Percentiles rank a stretch among this genome's conserved stretches.
Evolutionary conservation across 2,797 vertebrate genomes (phyloP).

Genomic region (Sebastes oblongus): DNA sequence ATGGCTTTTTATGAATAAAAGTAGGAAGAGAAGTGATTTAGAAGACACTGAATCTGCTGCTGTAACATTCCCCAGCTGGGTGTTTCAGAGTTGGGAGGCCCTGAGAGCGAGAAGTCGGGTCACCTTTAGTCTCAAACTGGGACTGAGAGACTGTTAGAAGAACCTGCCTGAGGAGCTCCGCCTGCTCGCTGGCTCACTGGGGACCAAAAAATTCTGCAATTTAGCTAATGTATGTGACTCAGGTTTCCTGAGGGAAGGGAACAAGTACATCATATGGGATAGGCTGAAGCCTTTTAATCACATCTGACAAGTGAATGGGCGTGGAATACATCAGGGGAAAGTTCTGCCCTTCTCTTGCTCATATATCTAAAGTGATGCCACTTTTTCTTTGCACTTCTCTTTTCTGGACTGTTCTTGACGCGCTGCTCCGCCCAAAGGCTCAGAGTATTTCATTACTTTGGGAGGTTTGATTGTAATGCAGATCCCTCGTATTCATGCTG

Average conservation of each 20-base stretch:
- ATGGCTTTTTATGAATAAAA: background rate
- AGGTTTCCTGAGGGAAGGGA: constrained; percentile 62
- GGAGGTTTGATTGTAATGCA: background rate
- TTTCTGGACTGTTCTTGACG: constrained; percentile 9
- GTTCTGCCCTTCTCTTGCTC: constrained; percentile 53
- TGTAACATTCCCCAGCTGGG: background rate
- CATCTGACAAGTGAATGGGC: constrained; percentile 63
- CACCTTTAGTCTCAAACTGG: constrained; percentile 45
- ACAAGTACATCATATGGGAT: constrained; percentile 51
- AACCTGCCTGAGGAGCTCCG: constrained; percentile 53
- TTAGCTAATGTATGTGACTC: constrained; percentile 68
- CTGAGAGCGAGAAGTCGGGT: constrained; percentile 30
- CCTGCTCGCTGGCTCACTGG: constrained; percentile 32
- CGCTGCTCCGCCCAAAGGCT: constrained; percentile 38
- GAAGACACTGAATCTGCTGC: constrained; percentile 6
- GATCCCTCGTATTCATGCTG: background rate
- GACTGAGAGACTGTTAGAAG: constrained; percentile 26
- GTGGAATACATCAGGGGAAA: constrained; percentile 48
- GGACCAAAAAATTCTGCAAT: constrained; percentile 56
- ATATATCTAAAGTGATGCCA: constrained; percentile 51
- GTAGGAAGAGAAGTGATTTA: constrained; percentile 22
- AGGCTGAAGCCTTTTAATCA: constrained; percentile 63
- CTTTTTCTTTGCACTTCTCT: constrained; percentile 42
- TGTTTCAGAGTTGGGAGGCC: constrained; percentile 25
- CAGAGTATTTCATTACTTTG: constrained; percentile 15